These are phyloP conservation scores for Aleiodes leptofemur DNA, from an alignment of 2,888 invertebrate species.

Conservation along the genomic window DNA sequence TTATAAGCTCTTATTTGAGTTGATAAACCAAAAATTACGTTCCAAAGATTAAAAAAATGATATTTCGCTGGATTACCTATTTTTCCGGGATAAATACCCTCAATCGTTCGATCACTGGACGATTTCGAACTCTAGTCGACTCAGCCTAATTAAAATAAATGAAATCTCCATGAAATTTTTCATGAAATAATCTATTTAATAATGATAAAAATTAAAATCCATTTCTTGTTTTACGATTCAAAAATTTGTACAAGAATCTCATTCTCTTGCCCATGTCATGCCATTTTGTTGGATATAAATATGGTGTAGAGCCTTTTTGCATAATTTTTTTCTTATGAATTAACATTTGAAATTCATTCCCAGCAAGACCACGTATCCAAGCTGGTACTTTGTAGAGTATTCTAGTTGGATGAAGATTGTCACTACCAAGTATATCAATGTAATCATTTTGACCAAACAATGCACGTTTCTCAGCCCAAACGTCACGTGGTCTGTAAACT, in stretches of 20 bases:
- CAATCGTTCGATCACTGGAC: too few relatives aligned
- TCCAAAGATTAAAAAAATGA: too few relatives aligned
- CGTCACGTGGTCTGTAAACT: constrained; percentile 83
- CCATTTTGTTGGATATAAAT: constrained; percentile 87
- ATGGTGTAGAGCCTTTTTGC: constrained; percentile 77
- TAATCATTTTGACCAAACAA: constrained; percentile 97
- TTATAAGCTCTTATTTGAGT: too few relatives aligned
- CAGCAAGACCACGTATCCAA: constrained; percentile 93
- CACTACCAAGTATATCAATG: constrained; percentile 95
- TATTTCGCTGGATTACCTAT: too few relatives aligned
- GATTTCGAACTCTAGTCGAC: too few relatives aligned
- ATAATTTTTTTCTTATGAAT: constrained; percentile 85
- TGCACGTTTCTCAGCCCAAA: constrained; percentile 87
- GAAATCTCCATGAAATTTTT: too few relatives aligned
- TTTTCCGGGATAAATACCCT: too few relatives aligned
- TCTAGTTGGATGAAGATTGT: constrained; percentile 87
- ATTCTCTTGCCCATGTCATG: constrained; percentile 85
- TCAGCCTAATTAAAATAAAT: too few relatives aligned
- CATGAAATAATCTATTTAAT: too few relatives aligned
- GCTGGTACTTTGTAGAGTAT: constrained; percentile 90
- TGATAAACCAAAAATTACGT: too few relatives aligned
- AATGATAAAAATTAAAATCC: constrained; percentile 19
- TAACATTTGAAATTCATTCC: constrained; percentile 89
- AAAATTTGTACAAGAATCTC: constrained; percentile 83
- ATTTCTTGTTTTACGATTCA: constrained; percentile 89